Evolutionary conservation across 2,797 vertebrate genomes (phyloP).

Genomic region (Anomalospiza imberbis): DNA sequence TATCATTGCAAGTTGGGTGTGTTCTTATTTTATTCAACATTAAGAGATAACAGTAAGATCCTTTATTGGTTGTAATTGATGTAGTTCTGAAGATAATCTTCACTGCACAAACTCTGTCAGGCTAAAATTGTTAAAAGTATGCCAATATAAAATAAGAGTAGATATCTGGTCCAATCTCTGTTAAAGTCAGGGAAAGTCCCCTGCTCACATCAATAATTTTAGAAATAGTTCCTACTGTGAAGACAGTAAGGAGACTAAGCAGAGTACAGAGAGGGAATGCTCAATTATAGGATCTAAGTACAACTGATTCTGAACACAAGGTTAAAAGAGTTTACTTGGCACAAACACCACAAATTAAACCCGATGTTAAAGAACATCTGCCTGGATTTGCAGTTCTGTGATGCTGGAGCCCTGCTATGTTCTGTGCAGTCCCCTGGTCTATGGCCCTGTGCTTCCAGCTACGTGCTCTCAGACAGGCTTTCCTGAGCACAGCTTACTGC

Average conservation of each 20-base stretch:
- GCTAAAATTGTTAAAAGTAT: neutral
- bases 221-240: neutral
- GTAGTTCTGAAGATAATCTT: neutral
- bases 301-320: neutral
- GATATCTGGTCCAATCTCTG: neutral
- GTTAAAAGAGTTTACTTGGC: neutral
- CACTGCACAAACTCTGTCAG: neutral
- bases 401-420: neutral
- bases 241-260: neutral
- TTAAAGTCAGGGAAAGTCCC: neutral
- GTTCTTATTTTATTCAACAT: neutral
- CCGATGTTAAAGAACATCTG: conserved; percentile 3
- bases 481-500: neutral
- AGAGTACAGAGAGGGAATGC: neutral
- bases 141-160: neutral
- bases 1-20: neutral
- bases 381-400: neutral
- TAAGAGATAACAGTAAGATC: neutral
- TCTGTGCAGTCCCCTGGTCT: neutral
- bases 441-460: neutral
- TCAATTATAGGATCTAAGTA: neutral
- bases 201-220: neutral
- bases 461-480: neutral
- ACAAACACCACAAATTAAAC: neutral
- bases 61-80: neutral